A percentile compares a stretch with the other conserved stretches of the same genome.
Evolutionary conservation across 2,797 vertebrate species (phyloP).

Genomic region (Anolis apletophallus): DNA sequence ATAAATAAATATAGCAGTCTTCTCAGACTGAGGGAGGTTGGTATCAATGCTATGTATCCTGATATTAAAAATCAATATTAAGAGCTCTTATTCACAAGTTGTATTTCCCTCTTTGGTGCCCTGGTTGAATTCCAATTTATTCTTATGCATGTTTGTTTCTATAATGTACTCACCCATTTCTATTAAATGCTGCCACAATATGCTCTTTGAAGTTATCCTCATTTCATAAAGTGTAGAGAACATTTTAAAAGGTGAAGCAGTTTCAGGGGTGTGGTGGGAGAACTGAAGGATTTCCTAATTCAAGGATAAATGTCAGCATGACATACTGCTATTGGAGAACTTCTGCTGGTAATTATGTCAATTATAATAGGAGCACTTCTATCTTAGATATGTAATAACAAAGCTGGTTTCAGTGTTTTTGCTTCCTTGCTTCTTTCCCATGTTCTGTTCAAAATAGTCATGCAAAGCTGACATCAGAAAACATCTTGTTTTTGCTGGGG

Average conservation of each 20-base stretch:
- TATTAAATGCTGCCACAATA: not conserved
- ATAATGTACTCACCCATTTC: constrained; percentile 1
- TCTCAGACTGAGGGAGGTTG: not conserved
- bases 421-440: constrained; percentile 5
- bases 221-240: not conserved
- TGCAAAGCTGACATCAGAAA: constrained; percentile 45
- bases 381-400: not conserved
- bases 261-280: not conserved
- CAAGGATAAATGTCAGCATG: constrained; percentile 2
- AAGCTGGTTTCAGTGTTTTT: not conserved
- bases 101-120: not conserved
- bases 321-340: not conserved
- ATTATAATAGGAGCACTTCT: not conserved
- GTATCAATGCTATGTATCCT: not conserved
- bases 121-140: constrained; percentile 22
- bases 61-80: not conserved
- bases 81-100: not conserved
- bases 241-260: constrained; percentile 10
- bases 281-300: constrained; percentile 25
- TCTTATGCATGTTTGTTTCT: not conserved
- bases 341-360: not conserved
- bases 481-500: constrained; percentile 47
- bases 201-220: not conserved
- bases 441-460: not conserved
- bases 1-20: no score